Percentiles rank a stretch among this genome's conserved stretches.
phyloP scores from a whole-genome alignment of 1,140 invertebrate species.

The Uloborus diversus region DNA sequence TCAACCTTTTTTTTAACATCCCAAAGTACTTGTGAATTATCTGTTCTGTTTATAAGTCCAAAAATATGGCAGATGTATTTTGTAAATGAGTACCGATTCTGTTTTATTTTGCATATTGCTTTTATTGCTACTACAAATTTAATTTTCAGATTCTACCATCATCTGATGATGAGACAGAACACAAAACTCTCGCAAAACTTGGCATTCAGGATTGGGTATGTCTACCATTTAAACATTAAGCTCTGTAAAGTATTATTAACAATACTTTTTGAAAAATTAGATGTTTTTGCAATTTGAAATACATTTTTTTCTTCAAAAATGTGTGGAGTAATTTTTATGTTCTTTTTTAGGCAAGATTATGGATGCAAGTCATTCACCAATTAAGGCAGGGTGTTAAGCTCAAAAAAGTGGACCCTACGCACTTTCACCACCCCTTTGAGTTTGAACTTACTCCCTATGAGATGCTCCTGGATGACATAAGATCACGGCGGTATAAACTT shows the following conservation, averaged over 20 bases:
- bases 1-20: too few relatives aligned
- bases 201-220: constrained; percentile 88
- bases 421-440: constrained; percentile 73
- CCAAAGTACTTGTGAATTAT: too few relatives aligned
- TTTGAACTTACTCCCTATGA: constrained; percentile 97
- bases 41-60: too few relatives aligned
- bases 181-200: constrained; percentile 75
- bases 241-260: too few relatives aligned
- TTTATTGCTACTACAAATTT: too few relatives aligned
- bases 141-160: constrained; percentile 16
- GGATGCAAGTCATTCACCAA: constrained; percentile 94
- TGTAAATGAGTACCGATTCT: too few relatives aligned
- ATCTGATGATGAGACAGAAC: constrained; percentile 58
- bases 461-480: constrained; percentile 95
- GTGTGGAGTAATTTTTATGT: neutral
- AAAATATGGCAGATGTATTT: too few relatives aligned
- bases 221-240: too few relatives aligned
- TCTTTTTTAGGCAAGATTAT: constrained; percentile 84
- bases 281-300: neutral
- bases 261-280: neutral
- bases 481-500: constrained; percentile 83
- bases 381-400: constrained; percentile 85
- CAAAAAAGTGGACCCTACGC: constrained; percentile 79
- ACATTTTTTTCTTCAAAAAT: neutral
- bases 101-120: too few relatives aligned